phyloP scores from a whole-genome alignment of 1,140 invertebrate genomes.

The Mercenaria mercenaria region DNA sequence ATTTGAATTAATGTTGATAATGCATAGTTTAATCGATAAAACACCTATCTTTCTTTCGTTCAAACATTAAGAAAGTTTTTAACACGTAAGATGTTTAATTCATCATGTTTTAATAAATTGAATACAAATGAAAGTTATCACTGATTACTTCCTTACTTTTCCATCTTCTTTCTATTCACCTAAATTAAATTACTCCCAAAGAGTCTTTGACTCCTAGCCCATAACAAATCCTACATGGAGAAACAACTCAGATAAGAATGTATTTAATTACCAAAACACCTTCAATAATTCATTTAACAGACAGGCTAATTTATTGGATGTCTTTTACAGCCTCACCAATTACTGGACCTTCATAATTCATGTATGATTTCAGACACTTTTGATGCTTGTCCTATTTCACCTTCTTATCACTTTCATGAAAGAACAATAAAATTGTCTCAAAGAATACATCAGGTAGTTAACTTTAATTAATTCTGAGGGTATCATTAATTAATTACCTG shows the following conservation, averaged over 20 bases:
- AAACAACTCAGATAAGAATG: neutral
- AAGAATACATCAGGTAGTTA: neutral
- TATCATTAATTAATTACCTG: neutral
- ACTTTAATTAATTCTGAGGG: neutral
- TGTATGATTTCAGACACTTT: conserved; percentile 9
- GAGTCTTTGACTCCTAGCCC: too few relatives aligned
- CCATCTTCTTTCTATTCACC: too few relatives aligned
- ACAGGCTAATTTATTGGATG: neutral
- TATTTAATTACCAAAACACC: neutral
- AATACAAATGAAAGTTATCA: too few relatives aligned
- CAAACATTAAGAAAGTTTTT: too few relatives aligned
- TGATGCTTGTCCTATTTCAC: neutral
- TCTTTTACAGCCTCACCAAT: neutral
- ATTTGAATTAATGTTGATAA: too few relatives aligned
- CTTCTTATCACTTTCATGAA: neutral
- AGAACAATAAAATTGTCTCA: conserved; percentile 10
- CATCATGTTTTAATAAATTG: too few relatives aligned
- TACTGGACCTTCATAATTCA: conserved; percentile 15
- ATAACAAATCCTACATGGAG: too few relatives aligned
- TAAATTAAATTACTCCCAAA: too few relatives aligned
- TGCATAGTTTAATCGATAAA: too few relatives aligned
- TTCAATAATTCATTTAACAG: conserved; percentile 19
- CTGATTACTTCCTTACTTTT: too few relatives aligned
- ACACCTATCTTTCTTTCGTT: too few relatives aligned
- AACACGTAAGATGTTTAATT: too few relatives aligned